Evolutionary conservation across 2,888 invertebrate genomes (phyloP), one percentile per base, ranked within the genome.

Genomic region (Yponomeuta malinellus): DNA sequence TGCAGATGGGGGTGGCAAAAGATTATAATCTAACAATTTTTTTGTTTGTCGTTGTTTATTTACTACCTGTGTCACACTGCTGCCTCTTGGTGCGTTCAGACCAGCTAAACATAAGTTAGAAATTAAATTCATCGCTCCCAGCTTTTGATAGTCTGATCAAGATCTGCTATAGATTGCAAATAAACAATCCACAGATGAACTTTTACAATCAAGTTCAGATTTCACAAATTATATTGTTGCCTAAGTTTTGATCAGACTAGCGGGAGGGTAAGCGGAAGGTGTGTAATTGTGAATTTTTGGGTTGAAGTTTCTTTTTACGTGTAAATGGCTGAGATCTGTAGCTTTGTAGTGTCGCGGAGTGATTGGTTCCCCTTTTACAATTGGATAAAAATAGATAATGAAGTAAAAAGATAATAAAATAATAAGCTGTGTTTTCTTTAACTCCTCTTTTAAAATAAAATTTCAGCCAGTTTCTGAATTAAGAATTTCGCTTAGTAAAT

Each of bases 221-320:
- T 12, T 59, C 15, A 59, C 3, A 1, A 59, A 59, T 59, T 15
- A 59, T 59, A 12, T 2, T 12, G 52, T 2, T 15, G 52, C 15
- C 15, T 15, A 6, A 12, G 52, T 12, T 15, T 15, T 59, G 52
- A 59, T 59, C 15, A 12, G 52, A 15, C 52, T 59, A 12, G 52
- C 52, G 2, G 15, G 3, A 43, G 43, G 43, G 5, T 5, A 43
- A 59, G 52, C 52, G 52, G 52, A 15, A 15, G 15, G 2, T 89
- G 90, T 92, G 92, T 92, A 92, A 87, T 90, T 92, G 92, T 92
- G 91, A 90, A 90, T 91, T 90, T 83, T 90, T 90, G 84, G 89
- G 89, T 90, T 90, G 86, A 88, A 84, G 86, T 90, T 91, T 88
- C 86, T 89, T 90, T 90, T 43, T 65, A 69, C 59, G 90, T 90